Evolutionary conservation across 2,113 vertebrate species (phyloP).

Genomic region (Pelecanus crispus): DNA sequence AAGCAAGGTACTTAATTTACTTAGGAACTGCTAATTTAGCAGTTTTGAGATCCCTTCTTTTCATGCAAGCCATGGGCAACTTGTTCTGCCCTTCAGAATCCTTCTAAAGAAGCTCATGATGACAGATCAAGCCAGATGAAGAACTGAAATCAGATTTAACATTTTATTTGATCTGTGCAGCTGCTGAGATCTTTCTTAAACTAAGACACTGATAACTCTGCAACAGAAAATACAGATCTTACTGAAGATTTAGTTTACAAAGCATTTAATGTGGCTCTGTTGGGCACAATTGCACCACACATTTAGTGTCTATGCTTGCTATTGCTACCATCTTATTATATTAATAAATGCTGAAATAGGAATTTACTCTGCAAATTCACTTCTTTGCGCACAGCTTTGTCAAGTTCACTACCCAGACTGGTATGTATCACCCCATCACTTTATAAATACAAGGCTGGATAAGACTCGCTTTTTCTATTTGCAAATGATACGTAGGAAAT

Average conservation of each 20-base stretch:
- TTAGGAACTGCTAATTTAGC: not conserved
- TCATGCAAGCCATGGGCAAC: not conserved
- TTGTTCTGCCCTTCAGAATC: not conserved
- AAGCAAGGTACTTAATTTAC: not conserved
- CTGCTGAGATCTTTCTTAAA: not conserved
- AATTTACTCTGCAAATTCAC: not conserved
- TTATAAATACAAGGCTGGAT: not conserved
- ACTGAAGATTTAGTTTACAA: not conserved
- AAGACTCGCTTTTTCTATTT: not conserved
- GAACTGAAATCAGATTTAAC: not conserved
- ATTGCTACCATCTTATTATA: not conserved
- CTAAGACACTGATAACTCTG: rapidly evolving
- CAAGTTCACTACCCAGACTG: not conserved
- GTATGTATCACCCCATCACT: rapidly evolving
- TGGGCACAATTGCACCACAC: not conserved
- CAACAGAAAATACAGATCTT: not conserved
- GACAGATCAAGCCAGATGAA: not conserved
- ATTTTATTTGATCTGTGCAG: not conserved
- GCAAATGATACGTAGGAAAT: not conserved
- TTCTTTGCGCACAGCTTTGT: not conserved
- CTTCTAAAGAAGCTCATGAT: not conserved
- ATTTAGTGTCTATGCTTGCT: not conserved
- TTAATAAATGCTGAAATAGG: not conserved
- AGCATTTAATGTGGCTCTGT: not conserved
- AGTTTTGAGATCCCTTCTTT: not conserved